phyloP scores from a whole-genome alignment of 2,113 vertebrate species.

The Periophthalmodon schlosseri region DNA sequence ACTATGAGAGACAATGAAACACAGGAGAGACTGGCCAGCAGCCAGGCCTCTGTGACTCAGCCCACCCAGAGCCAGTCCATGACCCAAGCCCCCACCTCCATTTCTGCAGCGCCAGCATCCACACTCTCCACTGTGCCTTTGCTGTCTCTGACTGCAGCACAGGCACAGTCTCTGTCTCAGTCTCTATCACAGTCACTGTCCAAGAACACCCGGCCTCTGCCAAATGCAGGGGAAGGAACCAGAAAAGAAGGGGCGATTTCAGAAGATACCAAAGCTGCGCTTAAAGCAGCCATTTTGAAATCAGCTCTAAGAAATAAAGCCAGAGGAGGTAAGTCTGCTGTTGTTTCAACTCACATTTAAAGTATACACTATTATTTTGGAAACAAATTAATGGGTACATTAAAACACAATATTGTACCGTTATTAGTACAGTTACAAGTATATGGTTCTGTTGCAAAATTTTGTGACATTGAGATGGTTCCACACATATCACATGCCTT shows the following conservation, averaged over 20 bases:
- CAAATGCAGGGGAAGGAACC: constrained; percentile 68
- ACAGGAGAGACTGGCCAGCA: constrained; percentile 42
- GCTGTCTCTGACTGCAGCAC: constrained; percentile 73
- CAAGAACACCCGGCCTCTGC: constrained; percentile 60
- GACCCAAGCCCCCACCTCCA: constrained; percentile 44
- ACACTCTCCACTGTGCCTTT: constrained; percentile 55
- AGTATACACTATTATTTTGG: background rate
- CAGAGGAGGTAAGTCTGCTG: constrained; percentile 81
- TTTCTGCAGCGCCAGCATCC: constrained; percentile 43
- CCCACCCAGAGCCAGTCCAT: constrained; percentile 48
- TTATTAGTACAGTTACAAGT: background rate
- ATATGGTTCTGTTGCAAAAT: background rate
- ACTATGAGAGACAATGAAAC: constrained; percentile 60
- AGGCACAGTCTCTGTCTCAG: constrained; percentile 76
- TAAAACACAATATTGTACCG: background rate
- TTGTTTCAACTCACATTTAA: background rate
- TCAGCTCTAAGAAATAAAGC: constrained; percentile 87
- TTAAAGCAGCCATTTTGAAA: constrained; percentile 89
- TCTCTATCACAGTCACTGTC: constrained; percentile 74
- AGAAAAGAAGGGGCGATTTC: constrained; percentile 91
- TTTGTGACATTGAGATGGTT: background rate
- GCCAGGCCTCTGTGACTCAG: constrained; percentile 37
- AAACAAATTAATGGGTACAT: background rate
- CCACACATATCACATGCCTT: background rate
- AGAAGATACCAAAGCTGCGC: constrained; percentile 90